Evolutionary conservation across 2,888 invertebrate genomes (phyloP).

Genomic region (Euplagia quadripunctaria): DNA sequence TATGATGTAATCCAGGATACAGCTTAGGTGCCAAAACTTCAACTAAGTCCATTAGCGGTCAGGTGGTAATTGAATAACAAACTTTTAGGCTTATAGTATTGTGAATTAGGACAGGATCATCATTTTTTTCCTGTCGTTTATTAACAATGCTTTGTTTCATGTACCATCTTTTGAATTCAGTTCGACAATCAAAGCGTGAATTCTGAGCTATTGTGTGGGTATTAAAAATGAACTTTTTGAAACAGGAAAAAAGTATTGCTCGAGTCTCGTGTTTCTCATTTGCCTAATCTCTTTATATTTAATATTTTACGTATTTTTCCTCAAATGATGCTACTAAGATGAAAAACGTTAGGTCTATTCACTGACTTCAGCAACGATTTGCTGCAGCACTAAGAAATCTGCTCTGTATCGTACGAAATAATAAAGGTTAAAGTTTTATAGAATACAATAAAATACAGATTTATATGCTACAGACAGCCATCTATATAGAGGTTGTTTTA

Average conservation of each 20-base stretch:
- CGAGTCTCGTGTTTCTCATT: not conserved
- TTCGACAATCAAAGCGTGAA: not conserved
- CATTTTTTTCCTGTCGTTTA: too few species aligned
- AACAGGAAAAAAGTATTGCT: not conserved
- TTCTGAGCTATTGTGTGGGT: not conserved
- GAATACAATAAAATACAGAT: too few species aligned
- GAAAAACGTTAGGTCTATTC: not conserved
- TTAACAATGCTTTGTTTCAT: too few species aligned
- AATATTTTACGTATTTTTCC: not conserved
- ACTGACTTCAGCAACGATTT: not conserved
- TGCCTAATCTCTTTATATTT: not conserved
- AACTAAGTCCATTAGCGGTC: not conserved
- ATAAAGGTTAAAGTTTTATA: too few species aligned
- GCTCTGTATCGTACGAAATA: too few species aligned
- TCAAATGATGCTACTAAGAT: not conserved
- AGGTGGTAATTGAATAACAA: not conserved
- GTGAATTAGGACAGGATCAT: not conserved
- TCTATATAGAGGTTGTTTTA: too few species aligned
- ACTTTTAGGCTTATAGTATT: not conserved
- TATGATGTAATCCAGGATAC: too few species aligned
- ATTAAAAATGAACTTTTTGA: not conserved
- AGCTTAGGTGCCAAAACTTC: too few species aligned
- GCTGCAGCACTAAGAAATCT: not conserved
- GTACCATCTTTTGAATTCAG: not conserved
- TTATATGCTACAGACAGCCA: too few species aligned